Evolutionary conservation across 1,140 invertebrate species (phyloP).

Genomic region (Cotesia glomerata): DNA sequence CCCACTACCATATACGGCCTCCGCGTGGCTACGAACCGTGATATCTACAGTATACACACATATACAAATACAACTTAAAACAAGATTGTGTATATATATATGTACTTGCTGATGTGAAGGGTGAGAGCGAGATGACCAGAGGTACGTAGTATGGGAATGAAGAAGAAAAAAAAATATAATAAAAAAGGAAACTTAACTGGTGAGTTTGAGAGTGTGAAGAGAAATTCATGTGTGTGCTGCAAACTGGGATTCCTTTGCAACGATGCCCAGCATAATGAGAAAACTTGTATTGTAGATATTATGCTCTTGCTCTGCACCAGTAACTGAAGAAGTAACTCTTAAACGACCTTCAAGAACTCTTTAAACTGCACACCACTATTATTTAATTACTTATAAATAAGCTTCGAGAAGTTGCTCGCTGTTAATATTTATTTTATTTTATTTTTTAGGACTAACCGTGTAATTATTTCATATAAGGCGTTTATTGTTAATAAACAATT

Average conservation of each 20-base stretch:
- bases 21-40: constrained; percentile 46
- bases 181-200: not conserved
- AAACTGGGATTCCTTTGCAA: not conserved
- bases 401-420: no score
- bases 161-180: not conserved
- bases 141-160: not conserved
- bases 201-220: not conserved
- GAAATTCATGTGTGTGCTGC: constrained; percentile 3
- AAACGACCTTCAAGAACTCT: constrained; percentile 2
- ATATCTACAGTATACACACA: constrained; percentile 18
- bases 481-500: no score
- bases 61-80: not conserved
- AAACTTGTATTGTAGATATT: not conserved
- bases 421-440: no score
- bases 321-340: not conserved
- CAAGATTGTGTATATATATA: not conserved
- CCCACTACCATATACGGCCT: constrained; percentile 62
- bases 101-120: not conserved
- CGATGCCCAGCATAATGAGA: not conserved
- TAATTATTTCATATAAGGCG: no score
- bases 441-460: no score
- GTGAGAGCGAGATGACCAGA: no score
- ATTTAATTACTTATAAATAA: not conserved
- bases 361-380: not conserved
- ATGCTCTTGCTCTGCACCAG: no score